These are phyloP conservation scores for Brachynemurus nebulosus DNA, from an alignment of 2,888 invertebrate species.

Conservation along the genomic window DNA sequence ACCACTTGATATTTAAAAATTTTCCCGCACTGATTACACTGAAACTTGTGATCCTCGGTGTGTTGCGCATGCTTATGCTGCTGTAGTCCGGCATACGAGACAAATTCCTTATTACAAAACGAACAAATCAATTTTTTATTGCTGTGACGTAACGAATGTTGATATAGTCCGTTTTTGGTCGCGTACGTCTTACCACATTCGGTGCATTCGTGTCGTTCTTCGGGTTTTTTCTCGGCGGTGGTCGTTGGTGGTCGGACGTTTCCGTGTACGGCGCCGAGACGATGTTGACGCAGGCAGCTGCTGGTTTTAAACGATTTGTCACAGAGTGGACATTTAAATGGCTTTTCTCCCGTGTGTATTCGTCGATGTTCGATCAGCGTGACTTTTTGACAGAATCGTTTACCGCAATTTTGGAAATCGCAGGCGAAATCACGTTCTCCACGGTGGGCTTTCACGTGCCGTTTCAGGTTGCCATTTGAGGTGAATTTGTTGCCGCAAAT, in stretches of 20 bases:
- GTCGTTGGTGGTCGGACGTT: neutral
- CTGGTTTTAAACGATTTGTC: neutral
- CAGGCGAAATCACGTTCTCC: neutral
- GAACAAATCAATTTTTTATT: neutral
- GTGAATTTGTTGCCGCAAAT: neutral
- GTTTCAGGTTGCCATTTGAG: neutral
- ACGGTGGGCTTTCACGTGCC: neutral
- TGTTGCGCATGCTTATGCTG: neutral
- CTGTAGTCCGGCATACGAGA: neutral
- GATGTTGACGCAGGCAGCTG: neutral
- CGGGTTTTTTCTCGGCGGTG: conserved; percentile 11
- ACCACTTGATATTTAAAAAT: neutral
- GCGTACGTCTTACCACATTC: neutral
- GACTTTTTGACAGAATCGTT: neutral
- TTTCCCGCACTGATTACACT: conserved; percentile 10
- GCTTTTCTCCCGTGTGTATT: neutral
- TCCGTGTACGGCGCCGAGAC: neutral
- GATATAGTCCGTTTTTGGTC: neutral
- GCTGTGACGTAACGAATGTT: neutral
- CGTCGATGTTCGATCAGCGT: neutral
- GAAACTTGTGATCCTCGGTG: conserved; percentile 8
- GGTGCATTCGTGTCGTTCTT: neutral
- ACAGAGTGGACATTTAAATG: neutral
- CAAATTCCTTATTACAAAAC: neutral
- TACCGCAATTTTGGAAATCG: neutral